Base-by-base conservation (phyloP, 2,888 invertebrate species). In the Drosophila fulvimacula region DNA sequence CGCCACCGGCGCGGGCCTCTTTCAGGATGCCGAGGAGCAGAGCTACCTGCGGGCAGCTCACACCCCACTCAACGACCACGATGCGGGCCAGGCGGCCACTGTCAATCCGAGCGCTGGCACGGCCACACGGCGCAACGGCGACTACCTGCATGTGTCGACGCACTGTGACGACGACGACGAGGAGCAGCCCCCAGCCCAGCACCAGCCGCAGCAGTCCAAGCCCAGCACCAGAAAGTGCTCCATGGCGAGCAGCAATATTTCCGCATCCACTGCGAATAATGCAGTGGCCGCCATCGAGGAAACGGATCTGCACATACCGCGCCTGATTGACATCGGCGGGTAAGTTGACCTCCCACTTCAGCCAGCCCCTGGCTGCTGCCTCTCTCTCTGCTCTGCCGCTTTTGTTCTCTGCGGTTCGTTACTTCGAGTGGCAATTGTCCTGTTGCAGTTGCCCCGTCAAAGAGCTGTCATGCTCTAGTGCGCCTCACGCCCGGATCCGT, bases 61-160 rank as follows among this genome's bases (percentile, higher is more conserved):
- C 38, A 90, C 91, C 0, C 91, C 91, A 3, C 72, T 91, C 5
- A 88, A 80, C 27, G 88, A 78, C 60, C 87, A 60, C 24, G 81
- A 77, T 56, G 71, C 72, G 42, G 91, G 84, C 5, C 91, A 91
- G 48, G 92, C 90, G 65, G 92, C 92, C 6, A 91, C 93, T 60
- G 93, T 93, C 24, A 92, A 92, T 61, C 92, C 92, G 15, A 91
- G 91, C 51, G 88, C 91, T 7, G 91, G 90, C 19, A 87, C 84
- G 27, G 81, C 71, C 17, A 87, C 89, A 21, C 91, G 93, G 60
- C 95, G 95, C 86, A 94, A 95, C 76, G 95, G 96, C 42, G 95
- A 96, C 84, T 96, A 96, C 90, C 93, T 95, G 79, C 95, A 96
- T 82, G 95, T 96, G 73, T 95, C 96, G 44, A 94, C 94, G 34